These are phyloP conservation scores for Elmis aenea DNA, from an alignment of 2,888 invertebrate species.

Conservation along the genomic window DNA sequence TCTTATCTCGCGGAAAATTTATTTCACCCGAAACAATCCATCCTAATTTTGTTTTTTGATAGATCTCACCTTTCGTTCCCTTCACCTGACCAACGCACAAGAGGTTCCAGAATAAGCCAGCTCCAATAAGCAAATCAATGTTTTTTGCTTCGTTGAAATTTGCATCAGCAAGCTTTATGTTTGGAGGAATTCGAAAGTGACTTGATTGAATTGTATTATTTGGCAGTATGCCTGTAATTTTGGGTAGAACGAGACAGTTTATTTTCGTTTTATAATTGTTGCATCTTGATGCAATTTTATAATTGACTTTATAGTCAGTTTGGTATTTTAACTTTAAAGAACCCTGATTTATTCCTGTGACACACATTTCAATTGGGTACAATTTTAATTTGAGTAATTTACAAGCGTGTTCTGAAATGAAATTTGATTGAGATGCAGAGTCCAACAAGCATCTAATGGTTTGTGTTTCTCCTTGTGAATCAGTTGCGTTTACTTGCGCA, in stretches of 20 bases:
- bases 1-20: neutral
- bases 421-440: slow-evolving; percentile 5
- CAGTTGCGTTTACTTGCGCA: too few relatives aligned
- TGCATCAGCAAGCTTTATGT: slow-evolving; percentile 21
- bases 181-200: slow-evolving; percentile 5
- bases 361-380: too few relatives aligned
- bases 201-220: slow-evolving; percentile 18
- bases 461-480: too few relatives aligned
- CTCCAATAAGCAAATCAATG: slow-evolving; percentile 21
- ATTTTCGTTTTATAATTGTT: slow-evolving; percentile 2
- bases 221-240: slow-evolving; percentile 9
- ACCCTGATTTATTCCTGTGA: too few relatives aligned
- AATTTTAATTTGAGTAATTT: slow-evolving; percentile 2
- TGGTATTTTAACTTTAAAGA: too few relatives aligned
- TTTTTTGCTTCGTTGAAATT: slow-evolving; percentile 12
- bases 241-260: slow-evolving; percentile 5
- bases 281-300: too few relatives aligned
- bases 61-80: too few relatives aligned
- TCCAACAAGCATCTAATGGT: too few relatives aligned
- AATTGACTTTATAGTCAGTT: too few relatives aligned
- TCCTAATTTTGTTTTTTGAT: too few relatives aligned
- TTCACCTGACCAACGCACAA: slow-evolving; percentile 10
- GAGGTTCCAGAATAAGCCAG: slow-evolving; percentile 17
- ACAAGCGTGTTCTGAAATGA: slow-evolving; percentile 3
- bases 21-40: slow-evolving; percentile 20